phyloP scores from a whole-genome alignment of 2,888 invertebrate genomes.

The Germaria angustata region DNA sequence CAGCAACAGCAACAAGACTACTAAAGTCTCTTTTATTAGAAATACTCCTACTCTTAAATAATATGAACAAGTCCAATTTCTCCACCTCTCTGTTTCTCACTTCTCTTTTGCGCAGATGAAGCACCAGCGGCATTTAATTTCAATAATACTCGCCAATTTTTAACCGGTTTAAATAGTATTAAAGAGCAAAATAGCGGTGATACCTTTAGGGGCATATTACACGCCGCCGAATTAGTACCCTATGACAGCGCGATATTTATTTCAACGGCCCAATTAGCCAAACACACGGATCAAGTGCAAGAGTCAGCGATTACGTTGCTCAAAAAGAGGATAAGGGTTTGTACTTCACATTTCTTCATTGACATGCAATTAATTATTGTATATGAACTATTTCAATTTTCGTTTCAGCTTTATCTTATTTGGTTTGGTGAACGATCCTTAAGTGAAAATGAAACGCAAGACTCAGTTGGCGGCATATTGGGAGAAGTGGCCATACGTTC shows the following conservation, averaged over 20 bases:
- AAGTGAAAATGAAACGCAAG: constrained; percentile 79
- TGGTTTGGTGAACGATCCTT: constrained; percentile 80
- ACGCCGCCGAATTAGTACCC: constrained; percentile 83
- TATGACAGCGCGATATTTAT: constrained; percentile 84
- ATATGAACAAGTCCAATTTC: not conserved
- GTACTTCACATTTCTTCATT: not conserved
- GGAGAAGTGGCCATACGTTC: constrained; percentile 80
- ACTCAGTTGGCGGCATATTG: constrained; percentile 79
- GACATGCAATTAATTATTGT: not conserved
- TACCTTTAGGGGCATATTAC: constrained; percentile 83
- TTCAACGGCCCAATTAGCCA: constrained; percentile 82
- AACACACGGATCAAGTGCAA: constrained; percentile 81
- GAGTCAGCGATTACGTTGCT: constrained; percentile 79
- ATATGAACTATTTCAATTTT: not conserved
- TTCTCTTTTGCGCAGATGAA: constrained; percentile 70
- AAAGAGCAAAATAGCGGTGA: constrained; percentile 80
- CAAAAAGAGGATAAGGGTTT: constrained; percentile 80
- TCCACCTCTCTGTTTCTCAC: not conserved
- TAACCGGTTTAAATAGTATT: constrained; percentile 79
- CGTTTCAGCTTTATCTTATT: constrained; percentile 79
- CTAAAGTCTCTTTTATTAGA: not conserved
- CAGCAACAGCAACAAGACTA: not conserved
- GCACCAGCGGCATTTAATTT: constrained; percentile 78
- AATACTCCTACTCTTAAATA: not conserved
- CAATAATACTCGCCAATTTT: constrained; percentile 78